Evolutionary conservation across 1,140 invertebrate genomes (phyloP), one percentile per base, ranked within the genome.

Genomic region (Hermetia illucens): DNA sequence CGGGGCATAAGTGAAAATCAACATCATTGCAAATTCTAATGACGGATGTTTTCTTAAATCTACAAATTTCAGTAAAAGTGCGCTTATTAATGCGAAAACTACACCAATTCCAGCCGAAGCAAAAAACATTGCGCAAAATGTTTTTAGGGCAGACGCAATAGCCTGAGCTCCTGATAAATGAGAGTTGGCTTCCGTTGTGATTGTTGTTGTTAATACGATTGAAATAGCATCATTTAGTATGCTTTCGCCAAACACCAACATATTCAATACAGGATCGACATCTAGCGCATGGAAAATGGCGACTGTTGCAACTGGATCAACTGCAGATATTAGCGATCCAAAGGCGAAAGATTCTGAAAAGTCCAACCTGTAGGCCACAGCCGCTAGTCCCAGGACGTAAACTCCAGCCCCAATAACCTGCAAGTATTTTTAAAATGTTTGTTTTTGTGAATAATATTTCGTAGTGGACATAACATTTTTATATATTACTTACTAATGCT

Each of bases 311-410:
- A 98, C 94, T 4, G 94, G 94, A 70, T 98, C 94, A 12, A 98
- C 93, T 35, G 94, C 94, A n/a, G 91, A 96, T 55, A 98, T 97
- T 21, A 58, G 43, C 3, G 92, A 96, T 4, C 93, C 93, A 71
- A 98, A 98, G 1, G 94, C 92, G 75, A 98, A 96, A 44, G 91
- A 96, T 63, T 98, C 92, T 2, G 93, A 82, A 60, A 97, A 91
- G 62, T 49, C 48, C 0, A 59, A 45, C 3, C 56, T 75, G 61
- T 96, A 98, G 1, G 91, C 92, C 25, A 86, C 80, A 51, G 85
- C 72, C 5, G 83, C 83, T 39, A 93, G 60, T 21, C 94, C 94
- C 15, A 98, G 62, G 5, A 98, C 65, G 62, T 97, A 98, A 41
- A 98, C 79, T 10, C 92, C 92, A 41, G 87, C 85, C 27, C 94